Percentiles rank a stretch among this genome's conserved stretches.
These are phyloP conservation scores for Manduca sexta DNA, from an alignment of 1,140 invertebrate genomes.

Conservation along the genomic window DNA sequence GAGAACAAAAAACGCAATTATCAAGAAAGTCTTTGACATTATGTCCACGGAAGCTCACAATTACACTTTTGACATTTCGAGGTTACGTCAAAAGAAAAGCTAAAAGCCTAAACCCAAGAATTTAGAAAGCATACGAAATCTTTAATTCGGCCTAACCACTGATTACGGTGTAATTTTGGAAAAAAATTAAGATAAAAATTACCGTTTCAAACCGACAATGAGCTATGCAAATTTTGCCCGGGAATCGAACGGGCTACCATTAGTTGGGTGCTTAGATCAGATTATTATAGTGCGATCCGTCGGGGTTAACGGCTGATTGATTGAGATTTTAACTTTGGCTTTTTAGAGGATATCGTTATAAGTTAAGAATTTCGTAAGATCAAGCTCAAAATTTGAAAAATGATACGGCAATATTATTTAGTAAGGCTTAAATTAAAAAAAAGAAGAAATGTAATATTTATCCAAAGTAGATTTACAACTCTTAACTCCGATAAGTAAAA, in stretches of 20 bases:
- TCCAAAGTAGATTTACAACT: too few relatives aligned
- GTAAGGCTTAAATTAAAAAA: too few relatives aligned
- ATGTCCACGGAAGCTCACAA: too few relatives aligned
- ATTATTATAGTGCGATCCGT: neutral
- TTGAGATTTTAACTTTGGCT: constrained; percentile 9
- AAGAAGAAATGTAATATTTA: too few relatives aligned
- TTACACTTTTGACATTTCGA: too few relatives aligned
- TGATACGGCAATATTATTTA: too few relatives aligned
- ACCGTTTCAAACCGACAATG: constrained; percentile 37
- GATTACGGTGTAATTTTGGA: constrained; percentile 18
- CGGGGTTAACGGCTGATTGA: constrained; percentile 14
- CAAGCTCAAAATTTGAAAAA: too few relatives aligned
- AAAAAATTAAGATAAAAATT: constrained; percentile 28
- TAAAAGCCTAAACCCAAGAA: constrained; percentile 11
- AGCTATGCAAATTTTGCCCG: constrained; percentile 38
- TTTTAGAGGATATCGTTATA: neutral
- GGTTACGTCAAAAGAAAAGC: neutral
- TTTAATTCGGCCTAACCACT: constrained; percentile 23
- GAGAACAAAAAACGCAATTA: neutral
- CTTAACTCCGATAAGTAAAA: too few relatives aligned
- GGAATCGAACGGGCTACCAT: constrained; percentile 32
- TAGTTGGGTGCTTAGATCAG: constrained; percentile 13
- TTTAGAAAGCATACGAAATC: constrained; percentile 31
- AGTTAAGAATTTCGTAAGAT: neutral
- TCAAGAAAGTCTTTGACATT: neutral